These are phyloP conservation scores for Philaenus spumarius DNA, from an alignment of 1,140 invertebrate species.

Conservation along the genomic window DNA sequence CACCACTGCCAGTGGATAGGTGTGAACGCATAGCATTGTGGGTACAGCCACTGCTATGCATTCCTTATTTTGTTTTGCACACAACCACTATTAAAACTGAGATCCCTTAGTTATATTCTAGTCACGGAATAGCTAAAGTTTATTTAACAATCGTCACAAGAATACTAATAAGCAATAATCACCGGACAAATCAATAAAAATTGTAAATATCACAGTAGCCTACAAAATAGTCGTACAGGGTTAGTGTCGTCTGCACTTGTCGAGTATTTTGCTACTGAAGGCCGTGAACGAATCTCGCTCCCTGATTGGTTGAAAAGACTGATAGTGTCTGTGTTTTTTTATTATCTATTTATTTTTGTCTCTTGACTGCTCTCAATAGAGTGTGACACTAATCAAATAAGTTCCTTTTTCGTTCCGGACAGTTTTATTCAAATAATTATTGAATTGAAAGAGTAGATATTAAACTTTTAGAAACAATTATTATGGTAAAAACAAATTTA, in stretches of 20 bases:
- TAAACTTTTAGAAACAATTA: too few relatives aligned
- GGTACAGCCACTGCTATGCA: slow-evolving; percentile 18
- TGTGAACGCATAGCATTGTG: slow-evolving; percentile 17
- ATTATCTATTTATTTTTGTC: too few relatives aligned
- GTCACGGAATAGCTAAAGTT: not conserved
- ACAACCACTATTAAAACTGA: not conserved
- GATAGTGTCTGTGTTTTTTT: too few relatives aligned
- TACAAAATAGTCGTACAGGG: not conserved
- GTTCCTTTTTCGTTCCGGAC: too few relatives aligned
- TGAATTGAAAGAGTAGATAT: too few relatives aligned
- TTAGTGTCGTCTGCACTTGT: slow-evolving; percentile 14
- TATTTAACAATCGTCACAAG: not conserved
- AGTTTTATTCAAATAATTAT: too few relatives aligned
- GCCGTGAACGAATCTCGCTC: slow-evolving; percentile 2
- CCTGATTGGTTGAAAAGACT: too few relatives aligned
- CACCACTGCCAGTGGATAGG: slow-evolving; percentile 15
- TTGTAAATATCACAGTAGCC: not conserved
- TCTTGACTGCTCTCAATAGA: too few relatives aligned
- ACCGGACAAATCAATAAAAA: not conserved
- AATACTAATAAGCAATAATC: slow-evolving; percentile 3
- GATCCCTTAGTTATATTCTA: not conserved
- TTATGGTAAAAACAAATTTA: too few relatives aligned
- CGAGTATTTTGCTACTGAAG: slow-evolving; percentile 6
- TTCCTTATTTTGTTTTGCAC: slow-evolving; percentile 11
- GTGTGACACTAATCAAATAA: too few relatives aligned